These are phyloP conservation scores for Zosterops pallidus DNA, from an alignment of 2,113 vertebrate genomes.

Conservation along the genomic window DNA sequence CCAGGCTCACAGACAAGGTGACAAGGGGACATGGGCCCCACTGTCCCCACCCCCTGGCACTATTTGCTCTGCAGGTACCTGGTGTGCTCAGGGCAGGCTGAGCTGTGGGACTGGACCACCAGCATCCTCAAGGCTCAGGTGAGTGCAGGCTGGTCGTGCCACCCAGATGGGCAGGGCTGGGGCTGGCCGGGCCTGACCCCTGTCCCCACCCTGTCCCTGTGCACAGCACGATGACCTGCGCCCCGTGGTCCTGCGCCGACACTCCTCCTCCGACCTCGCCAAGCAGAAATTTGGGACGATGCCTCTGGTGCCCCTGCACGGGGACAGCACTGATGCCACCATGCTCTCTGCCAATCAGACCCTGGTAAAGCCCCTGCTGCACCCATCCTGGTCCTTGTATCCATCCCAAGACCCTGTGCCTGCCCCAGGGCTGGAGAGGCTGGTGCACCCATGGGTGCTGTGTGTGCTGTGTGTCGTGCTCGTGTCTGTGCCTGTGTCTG, in stretches of 20 bases:
- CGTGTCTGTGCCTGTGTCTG: rapidly evolving
- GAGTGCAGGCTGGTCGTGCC: neutral
- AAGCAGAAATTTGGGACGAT: slow-evolving; percentile 98
- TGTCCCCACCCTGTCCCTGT: neutral
- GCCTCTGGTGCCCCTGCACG: slow-evolving; percentile 91
- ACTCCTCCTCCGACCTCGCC: slow-evolving; percentile 88
- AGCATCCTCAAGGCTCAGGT: slow-evolving; percentile 95
- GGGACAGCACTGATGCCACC: slow-evolving; percentile 86
- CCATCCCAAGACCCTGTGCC: rapidly evolving
- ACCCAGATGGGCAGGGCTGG: neutral
- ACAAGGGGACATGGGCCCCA: rapidly evolving
- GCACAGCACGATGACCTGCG: slow-evolving; percentile 83
- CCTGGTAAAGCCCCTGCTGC: slow-evolving; percentile 74
- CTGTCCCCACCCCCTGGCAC: neutral
- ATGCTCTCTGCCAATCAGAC: slow-evolving; percentile 96
- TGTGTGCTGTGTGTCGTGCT: neutral
- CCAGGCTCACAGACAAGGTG: neutral
- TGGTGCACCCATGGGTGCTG: rapidly evolving
- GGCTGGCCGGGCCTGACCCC: neutral
- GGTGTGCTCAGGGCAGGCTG: slow-evolving; percentile 82
- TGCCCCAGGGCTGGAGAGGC: rapidly evolving
- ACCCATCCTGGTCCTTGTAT: neutral
- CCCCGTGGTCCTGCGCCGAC: slow-evolving; percentile 84
- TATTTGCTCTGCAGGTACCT: slow-evolving; percentile 77
- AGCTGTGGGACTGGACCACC: slow-evolving; percentile 96